Percentiles rank a stretch among this genome's conserved stretches.
Conservation (phyloP, 2,797 vertebrate genomes). For the Pagetopsis macropterus region DNA sequence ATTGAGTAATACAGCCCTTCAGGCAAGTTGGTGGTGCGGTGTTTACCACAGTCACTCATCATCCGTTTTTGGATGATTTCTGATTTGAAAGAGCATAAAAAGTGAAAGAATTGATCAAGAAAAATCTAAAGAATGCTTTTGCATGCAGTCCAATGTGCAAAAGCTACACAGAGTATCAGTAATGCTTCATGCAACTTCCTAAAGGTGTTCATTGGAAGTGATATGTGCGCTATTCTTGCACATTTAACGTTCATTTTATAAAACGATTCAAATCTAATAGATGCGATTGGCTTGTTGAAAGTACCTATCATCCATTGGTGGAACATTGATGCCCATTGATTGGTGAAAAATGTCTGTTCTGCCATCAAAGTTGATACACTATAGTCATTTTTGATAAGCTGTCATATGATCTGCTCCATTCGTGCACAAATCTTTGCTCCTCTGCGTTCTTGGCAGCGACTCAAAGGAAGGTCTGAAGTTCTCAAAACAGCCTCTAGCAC, state of each 20-base stretch:
- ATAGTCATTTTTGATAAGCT: not conserved
- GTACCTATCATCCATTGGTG: not conserved
- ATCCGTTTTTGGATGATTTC: too few species aligned
- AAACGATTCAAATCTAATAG: too few species aligned
- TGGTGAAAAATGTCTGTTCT: not conserved
- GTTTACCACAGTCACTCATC: not conserved
- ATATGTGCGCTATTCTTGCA: not conserved
- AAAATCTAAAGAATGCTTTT: constrained; percentile 1
- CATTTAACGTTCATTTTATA: too few species aligned
- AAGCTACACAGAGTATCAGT: not conserved
- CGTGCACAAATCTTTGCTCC: not conserved
- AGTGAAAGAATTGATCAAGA: not conserved
- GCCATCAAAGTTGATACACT: not conserved
- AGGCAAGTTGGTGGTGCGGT: not conserved
- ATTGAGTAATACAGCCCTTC: not conserved
- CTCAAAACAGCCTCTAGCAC: constrained; percentile 2
- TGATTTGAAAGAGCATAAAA: too few species aligned
- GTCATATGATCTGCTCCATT: not conserved
- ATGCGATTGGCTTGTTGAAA: not conserved
- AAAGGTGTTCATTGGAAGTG: not conserved
- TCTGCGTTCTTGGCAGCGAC: not conserved
- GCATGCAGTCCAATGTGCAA: not conserved
- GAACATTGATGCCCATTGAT: not conserved
- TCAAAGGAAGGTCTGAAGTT: not conserved
- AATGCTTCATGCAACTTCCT: not conserved